Conservation (phyloP, 2,888 invertebrate genomes). For the Lysandra bellargus region DNA sequence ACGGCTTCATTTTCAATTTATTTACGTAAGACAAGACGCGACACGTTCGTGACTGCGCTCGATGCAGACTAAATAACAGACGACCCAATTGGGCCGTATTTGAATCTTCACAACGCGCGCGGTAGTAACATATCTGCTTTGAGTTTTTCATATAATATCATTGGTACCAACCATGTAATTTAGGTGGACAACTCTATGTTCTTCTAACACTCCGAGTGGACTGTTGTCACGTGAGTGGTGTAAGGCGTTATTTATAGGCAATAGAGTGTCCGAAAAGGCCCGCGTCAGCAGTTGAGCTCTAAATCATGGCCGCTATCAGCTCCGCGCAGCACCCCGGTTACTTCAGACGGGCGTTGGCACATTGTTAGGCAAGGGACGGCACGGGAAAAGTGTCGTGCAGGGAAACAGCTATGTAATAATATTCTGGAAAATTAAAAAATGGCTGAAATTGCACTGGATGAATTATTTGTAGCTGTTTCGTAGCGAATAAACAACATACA, state of each 20-base stretch:
- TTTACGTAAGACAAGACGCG: too few species aligned
- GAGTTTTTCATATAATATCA: too few species aligned
- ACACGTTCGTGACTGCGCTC: too few species aligned
- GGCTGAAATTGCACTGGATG: too few species aligned
- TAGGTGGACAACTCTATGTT: not conserved
- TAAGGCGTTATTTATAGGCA: conserved; percentile 78
- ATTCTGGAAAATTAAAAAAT: too few species aligned
- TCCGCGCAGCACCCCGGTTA: conserved; percentile 82
- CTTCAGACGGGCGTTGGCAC: conserved; percentile 56
- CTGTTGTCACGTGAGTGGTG: conserved; percentile 50
- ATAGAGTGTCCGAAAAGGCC: conserved; percentile 79
- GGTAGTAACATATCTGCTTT: too few species aligned
- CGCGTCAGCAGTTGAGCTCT: conserved; percentile 85
- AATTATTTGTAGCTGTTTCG: too few species aligned
- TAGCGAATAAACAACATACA: too few species aligned
- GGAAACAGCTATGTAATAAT: not conserved
- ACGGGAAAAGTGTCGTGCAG: not conserved
- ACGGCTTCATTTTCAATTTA: too few species aligned
- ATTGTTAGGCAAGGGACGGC: conserved; percentile 43
- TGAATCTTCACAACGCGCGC: too few species aligned
- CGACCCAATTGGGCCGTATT: too few species aligned
- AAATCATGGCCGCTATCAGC: conserved; percentile 85
- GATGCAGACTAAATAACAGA: too few species aligned
- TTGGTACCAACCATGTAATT: not conserved
- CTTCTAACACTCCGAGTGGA: not conserved